These are phyloP conservation scores for Onychorhynchus coronatus DNA, from an alignment of 2,113 vertebrate species.

Conservation along the genomic window DNA sequence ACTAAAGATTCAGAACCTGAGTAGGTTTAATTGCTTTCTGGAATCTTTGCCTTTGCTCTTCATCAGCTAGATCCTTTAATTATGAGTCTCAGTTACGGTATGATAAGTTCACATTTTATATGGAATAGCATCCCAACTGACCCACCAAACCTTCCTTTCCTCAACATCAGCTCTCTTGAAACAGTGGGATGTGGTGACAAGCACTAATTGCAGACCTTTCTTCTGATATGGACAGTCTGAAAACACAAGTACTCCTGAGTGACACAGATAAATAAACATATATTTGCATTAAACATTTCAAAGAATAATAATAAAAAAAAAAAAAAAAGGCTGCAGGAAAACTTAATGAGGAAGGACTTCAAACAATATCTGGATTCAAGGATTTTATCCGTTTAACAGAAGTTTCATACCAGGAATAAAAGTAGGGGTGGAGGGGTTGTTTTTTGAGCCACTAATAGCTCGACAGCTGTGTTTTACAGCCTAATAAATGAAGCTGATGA, in stretches of 20 bases:
- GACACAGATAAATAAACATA: neutral
- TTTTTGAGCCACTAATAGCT: neutral
- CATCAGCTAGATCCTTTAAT: neutral
- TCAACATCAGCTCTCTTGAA: neutral
- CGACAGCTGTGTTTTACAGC: neutral
- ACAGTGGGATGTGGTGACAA: neutral
- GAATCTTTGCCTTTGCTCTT: neutral
- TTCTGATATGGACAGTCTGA: neutral
- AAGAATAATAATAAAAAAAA: neutral
- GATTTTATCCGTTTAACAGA: neutral
- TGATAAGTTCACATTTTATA: neutral
- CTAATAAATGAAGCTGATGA: neutral
- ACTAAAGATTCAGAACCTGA: neutral
- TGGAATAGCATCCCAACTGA: neutral
- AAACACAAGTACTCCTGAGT: neutral
- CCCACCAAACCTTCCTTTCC: neutral
- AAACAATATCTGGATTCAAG: neutral
- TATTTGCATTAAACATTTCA: neutral
- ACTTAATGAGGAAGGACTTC: neutral
- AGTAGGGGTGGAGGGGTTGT: neutral
- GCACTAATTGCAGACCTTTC: neutral
- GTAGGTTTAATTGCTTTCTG: neutral
- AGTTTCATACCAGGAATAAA: neutral
- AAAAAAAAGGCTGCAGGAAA: neutral
- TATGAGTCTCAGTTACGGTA: neutral